Base-by-base conservation (phyloP, 2,113 vertebrate genomes). In the Alethe diademata region DNA sequence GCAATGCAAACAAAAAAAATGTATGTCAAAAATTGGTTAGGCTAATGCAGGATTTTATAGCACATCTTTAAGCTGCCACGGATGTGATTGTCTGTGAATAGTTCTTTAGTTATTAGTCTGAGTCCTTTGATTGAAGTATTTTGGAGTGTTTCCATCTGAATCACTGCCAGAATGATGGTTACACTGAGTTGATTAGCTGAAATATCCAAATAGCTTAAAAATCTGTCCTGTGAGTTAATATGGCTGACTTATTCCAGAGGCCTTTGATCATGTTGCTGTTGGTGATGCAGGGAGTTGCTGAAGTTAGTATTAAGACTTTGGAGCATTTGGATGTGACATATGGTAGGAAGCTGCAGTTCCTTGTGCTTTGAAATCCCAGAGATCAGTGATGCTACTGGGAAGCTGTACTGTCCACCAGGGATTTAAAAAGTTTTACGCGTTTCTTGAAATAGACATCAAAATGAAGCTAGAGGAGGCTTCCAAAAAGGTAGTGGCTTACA, bases 381-480 rank as follows among this genome's bases (percentile, higher is more conserved):
- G 35, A 38, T 73, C 16, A n/a, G 2, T 22, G 16, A 13, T 69
- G 17, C 19, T 38, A 0, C 12, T 38, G 70, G 36, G 51, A 61
- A 88, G 23, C 54, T 79, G 24, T 61, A 5, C 29, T 6, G 3
- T 51, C 33, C 12, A 36, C 12, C 64, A 62, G 14, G n/a, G 16
- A 3, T 66, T 70, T 47, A 14, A 50, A 81, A 70, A 31, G 35
- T 25, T 0, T 40, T 50, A 12, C 0, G 0, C 14, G 86, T 57
- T 61, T 29, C 36, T 75, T 71, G 42, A 81, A 64, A 18, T 19
- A 24, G 8, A 8, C 36, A 36, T 80, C 51, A 38, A 69, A 66
- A 7, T 23, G 60, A 50, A 78, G 19, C 35, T 71, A 64, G 53
- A 72, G 42, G n/a, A 69, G 48, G 22, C 18, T 38, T 86, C 67